Percentiles rank a stretch among this genome's conserved stretches.
phyloP scores from a whole-genome alignment of 2,888 invertebrate genomes.

The Empis stercorea region DNA sequence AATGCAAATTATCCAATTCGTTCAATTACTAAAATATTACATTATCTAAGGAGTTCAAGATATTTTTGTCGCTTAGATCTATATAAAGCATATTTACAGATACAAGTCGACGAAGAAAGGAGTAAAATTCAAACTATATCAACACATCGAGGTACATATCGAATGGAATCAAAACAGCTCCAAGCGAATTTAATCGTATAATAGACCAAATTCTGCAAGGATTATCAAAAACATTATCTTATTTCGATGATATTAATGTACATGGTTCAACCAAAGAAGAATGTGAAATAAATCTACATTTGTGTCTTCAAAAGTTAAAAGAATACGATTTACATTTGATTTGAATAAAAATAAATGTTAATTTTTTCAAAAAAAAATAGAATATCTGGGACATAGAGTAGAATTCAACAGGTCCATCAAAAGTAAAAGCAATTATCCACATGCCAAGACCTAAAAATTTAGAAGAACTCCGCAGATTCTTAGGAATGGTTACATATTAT shows the following conservation, averaged over 20 bases:
- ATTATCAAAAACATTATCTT: slow-evolving; percentile 8
- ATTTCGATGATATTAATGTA: slow-evolving; percentile 13
- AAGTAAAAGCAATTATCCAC: slow-evolving; percentile 7
- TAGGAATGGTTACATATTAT: slow-evolving; percentile 11
- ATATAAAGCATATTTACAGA: slow-evolving; percentile 11
- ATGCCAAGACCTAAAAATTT: slow-evolving; percentile 9
- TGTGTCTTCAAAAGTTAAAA: slow-evolving; percentile 8
- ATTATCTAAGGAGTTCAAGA: slow-evolving; percentile 8
- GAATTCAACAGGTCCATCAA: slow-evolving; percentile 7
- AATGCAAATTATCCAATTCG: slow-evolving; percentile 6
- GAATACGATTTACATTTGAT: slow-evolving; percentile 11
- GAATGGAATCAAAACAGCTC: slow-evolving; percentile 6
- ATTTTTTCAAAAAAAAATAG: slow-evolving; percentile 9
- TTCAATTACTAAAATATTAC: slow-evolving; percentile 12
- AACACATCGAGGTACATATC: slow-evolving; percentile 8
- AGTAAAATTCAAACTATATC: slow-evolving; percentile 11
- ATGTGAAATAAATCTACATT: slow-evolving; percentile 8
- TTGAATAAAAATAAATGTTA: slow-evolving; percentile 9
- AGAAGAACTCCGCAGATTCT: slow-evolving; percentile 9
- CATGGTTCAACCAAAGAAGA: slow-evolving; percentile 9
- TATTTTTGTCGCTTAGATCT: slow-evolving; percentile 10
- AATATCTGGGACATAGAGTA: slow-evolving; percentile 2
- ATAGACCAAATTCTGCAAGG: slow-evolving; percentile 12
- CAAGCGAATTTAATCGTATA: slow-evolving; percentile 11
- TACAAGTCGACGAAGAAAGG: slow-evolving; percentile 4